These are phyloP conservation scores for Shinisaurus crocodilurus DNA, from an alignment of 2,113 vertebrate species.

Conservation along the genomic window DNA sequence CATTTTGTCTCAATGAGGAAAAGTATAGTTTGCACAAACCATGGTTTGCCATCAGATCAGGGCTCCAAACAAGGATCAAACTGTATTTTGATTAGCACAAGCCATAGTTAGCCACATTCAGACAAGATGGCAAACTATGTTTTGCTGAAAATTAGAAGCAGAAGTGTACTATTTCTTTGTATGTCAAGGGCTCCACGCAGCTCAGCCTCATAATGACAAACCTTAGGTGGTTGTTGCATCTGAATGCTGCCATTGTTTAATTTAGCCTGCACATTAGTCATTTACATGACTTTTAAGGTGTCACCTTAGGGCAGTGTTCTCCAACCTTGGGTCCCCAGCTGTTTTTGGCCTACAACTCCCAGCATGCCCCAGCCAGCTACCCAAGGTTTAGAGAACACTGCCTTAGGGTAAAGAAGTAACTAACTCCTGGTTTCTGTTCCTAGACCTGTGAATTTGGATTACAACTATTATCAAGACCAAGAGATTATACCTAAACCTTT, in stretches of 20 bases:
- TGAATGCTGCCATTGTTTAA: not conserved
- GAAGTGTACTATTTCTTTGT: not conserved
- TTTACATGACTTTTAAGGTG: not conserved
- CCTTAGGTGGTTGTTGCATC: not conserved
- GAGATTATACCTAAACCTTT: constrained; percentile 67
- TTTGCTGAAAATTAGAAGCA: not conserved
- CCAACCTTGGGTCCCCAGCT: too few relatives aligned
- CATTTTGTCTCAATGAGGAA: not conserved
- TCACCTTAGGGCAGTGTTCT: too few relatives aligned
- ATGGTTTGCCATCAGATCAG: not conserved
- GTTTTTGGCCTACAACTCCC: too few relatives aligned
- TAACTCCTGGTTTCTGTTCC: constrained; percentile 46
- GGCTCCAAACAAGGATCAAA: not conserved
- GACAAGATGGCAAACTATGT: not conserved
- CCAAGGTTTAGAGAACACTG: too few relatives aligned
- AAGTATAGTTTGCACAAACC: not conserved
- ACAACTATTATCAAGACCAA: constrained; percentile 76
- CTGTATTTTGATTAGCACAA: not conserved
- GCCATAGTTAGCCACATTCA: not conserved
- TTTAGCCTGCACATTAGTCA: not conserved
- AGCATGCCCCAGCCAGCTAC: too few relatives aligned
- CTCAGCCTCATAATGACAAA: not conserved
- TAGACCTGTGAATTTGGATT: constrained; percentile 91
- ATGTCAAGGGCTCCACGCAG: not conserved
- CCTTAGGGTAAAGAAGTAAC: not conserved